phyloP scores from a whole-genome alignment of 2,113 vertebrate species.

The Megaceryle torquata region DNA sequence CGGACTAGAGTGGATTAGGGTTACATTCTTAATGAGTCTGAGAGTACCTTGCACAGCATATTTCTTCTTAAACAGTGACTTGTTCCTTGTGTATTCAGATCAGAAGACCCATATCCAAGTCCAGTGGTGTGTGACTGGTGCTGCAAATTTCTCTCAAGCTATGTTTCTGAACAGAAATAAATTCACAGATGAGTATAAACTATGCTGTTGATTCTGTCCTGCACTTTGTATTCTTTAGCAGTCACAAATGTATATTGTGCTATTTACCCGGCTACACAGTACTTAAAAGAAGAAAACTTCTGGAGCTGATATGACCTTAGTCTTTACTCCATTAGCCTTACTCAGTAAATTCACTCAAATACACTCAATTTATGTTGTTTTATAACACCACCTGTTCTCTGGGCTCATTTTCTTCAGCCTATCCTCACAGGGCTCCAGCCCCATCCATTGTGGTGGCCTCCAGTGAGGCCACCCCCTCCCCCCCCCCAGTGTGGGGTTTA shows the following conservation, averaged over 20 bases:
- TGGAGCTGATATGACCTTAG: fast-evolving
- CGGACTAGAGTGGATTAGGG: background rate
- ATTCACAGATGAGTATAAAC: background rate
- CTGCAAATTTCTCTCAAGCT: background rate
- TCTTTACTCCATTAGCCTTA: background rate
- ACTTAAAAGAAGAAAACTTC: background rate
- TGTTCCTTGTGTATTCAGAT: background rate
- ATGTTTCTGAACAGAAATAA: background rate
- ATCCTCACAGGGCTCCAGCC: background rate
- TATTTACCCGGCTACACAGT: background rate
- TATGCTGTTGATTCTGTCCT: background rate
- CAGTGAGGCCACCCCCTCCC: no score
- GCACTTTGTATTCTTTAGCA: background rate
- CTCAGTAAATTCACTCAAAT: background rate
- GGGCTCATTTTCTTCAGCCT: background rate
- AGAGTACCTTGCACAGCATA: background rate
- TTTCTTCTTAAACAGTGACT: background rate
- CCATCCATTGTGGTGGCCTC: background rate
- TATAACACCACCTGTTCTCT: background rate
- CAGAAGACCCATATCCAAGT: background rate
- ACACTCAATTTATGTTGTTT: background rate
- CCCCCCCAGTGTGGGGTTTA: no score
- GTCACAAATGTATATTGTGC: background rate
- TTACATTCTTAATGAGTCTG: background rate
- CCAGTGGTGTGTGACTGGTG: background rate